These are phyloP conservation scores for Cynoglossus semilaevis DNA, from an alignment of 2,113 vertebrate species.

Conservation along the genomic window DNA sequence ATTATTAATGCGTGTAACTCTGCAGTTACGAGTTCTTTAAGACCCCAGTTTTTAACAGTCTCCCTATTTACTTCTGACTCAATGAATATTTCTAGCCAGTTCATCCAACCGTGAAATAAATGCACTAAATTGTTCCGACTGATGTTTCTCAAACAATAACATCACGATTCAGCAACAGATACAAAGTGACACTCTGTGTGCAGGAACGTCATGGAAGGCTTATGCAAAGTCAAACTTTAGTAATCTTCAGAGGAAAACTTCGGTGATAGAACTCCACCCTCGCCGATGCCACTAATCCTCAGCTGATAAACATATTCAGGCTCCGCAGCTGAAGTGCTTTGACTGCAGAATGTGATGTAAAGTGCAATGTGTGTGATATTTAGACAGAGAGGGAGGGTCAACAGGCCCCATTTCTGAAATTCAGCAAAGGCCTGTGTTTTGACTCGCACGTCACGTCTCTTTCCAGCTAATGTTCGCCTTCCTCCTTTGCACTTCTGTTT, in stretches of 20 bases:
- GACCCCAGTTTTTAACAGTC: not conserved
- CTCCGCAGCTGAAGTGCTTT: conserved; percentile 48
- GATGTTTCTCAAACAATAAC: conserved; percentile 17
- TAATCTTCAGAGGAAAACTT: conserved; percentile 10
- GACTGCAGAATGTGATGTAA: conserved; percentile 56
- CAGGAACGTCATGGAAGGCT: not conserved
- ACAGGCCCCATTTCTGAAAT: conserved; percentile 31
- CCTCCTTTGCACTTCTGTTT: conserved; percentile 37
- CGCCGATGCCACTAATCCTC: conserved; percentile 50
- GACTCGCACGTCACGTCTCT: conserved; percentile 32
- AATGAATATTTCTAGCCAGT: not conserved
- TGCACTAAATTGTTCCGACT: conserved; percentile 29
- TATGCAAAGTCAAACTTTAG: conserved; percentile 44
- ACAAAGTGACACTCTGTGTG: conserved; percentile 15
- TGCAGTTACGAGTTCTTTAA: not conserved
- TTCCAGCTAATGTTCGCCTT: conserved; percentile 38
- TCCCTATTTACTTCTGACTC: not conserved
- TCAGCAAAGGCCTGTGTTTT: conserved; percentile 43
- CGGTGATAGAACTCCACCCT: conserved; percentile 32
- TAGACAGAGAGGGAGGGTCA: conserved; percentile 38
- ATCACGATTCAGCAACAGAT: conserved; percentile 8
- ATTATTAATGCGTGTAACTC: conserved; percentile 35
- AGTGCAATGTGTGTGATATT: conserved; percentile 50
- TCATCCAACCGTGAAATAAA: conserved; percentile 4
- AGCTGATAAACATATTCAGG: conserved; percentile 46